Conservation (phyloP, 2,113 vertebrate species). For the Porphyrio hochstetteri region DNA sequence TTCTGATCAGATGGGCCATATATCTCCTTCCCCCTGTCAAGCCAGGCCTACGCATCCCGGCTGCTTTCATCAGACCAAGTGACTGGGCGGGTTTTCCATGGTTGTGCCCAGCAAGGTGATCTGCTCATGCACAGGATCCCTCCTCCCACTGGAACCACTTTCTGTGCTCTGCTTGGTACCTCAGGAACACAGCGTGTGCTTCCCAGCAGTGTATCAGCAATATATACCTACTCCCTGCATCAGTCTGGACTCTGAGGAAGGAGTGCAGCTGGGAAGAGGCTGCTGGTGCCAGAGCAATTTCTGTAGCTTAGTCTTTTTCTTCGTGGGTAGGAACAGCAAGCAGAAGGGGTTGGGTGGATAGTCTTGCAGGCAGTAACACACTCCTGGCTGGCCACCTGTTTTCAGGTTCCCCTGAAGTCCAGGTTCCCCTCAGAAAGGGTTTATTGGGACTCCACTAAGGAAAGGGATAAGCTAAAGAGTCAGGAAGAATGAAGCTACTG, state of each 20-base stretch:
- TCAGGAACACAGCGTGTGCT: not conserved
- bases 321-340: not conserved
- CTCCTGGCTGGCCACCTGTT: not conserved
- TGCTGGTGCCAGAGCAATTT: not conserved
- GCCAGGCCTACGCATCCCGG: not conserved
- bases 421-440: not conserved
- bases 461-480: not conserved
- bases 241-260: not conserved
- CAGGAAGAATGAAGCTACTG: not conserved
- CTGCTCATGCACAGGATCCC: not conserved
- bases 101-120: not conserved
- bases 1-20: not conserved
- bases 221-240: not conserved
- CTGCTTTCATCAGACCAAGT: not conserved
- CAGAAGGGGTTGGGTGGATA: not conserved
- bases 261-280: not conserved
- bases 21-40: not conserved
- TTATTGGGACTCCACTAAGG: not conserved
- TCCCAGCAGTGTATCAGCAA: not conserved
- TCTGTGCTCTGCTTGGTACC: not conserved
- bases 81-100: not conserved
- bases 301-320: not conserved
- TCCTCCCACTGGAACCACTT: not conserved
- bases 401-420: not conserved
- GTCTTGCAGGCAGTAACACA: not conserved